Conservation (phyloP, 2,888 invertebrate genomes). For the Mylabris sibirica region DNA sequence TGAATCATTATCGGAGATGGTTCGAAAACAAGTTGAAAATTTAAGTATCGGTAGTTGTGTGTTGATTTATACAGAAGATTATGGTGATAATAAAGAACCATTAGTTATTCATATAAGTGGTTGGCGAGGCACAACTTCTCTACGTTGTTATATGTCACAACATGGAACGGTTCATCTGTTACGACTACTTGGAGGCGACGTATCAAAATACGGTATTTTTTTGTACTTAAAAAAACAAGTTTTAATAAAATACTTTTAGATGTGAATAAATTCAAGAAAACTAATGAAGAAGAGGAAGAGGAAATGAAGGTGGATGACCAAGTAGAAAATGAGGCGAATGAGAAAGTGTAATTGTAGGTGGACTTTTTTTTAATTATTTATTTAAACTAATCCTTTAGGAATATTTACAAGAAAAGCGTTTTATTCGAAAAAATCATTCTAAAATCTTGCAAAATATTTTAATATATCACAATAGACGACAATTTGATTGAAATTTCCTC, state of each 20-base stretch:
- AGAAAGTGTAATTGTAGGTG: constrained; percentile 10
- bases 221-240: not conserved
- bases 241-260: constrained; percentile 58
- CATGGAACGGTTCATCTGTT: constrained; percentile 88
- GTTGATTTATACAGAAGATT: constrained; percentile 68
- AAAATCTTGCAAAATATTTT: constrained; percentile 17
- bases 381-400: constrained; percentile 22
- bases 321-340: not conserved
- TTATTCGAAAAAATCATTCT: constrained; percentile 18
- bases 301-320: constrained; percentile 44
- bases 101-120: constrained; percentile 79
- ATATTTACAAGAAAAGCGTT: constrained; percentile 30
- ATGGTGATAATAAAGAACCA: constrained; percentile 57
- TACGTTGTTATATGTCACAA: constrained; percentile 87
- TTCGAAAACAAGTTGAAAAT: constrained; percentile 73
- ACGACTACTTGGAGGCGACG: constrained; percentile 84
- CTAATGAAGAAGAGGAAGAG: constrained; percentile 53
- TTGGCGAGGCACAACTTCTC: constrained; percentile 88
- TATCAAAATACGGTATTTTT: constrained; percentile 78
- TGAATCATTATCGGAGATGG: constrained; percentile 69
- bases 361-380: constrained; percentile 26
- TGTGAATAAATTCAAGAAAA: constrained; percentile 76
- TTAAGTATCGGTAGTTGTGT: constrained; percentile 85
- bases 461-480: constrained; percentile 29
- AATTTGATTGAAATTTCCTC: constrained; percentile 13